Conservation (phyloP, 2,888 invertebrate genomes). For the Hypselothyrea guttata region DNA sequence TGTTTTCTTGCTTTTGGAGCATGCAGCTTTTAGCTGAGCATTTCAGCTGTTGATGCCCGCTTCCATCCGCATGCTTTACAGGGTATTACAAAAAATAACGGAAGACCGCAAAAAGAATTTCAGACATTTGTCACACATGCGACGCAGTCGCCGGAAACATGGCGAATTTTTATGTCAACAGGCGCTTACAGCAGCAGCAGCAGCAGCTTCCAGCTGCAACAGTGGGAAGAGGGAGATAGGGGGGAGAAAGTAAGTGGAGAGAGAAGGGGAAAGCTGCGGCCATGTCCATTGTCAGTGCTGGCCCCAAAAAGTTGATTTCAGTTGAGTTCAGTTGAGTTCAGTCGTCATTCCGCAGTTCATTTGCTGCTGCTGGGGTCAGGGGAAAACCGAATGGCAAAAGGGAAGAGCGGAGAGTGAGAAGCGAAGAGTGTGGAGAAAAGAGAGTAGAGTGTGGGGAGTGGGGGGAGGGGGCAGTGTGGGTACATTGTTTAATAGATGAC, state of each 20-base stretch:
- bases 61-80: neutral
- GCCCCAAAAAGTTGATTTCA: slow-evolving; percentile 42
- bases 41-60: too few species aligned
- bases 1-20: too few species aligned
- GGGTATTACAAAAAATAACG: slow-evolving; percentile 8
- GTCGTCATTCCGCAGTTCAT: slow-evolving; percentile 30
- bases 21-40: too few species aligned
- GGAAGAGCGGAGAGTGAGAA: neutral
- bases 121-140: slow-evolving; percentile 74
- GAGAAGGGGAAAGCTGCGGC: too few species aligned
- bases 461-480: neutral
- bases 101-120: slow-evolving; percentile 40
- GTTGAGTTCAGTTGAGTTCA: slow-evolving; percentile 50
- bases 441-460: neutral
- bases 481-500: slow-evolving; percentile 74
- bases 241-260: too few species aligned
- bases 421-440: slow-evolving; percentile 1
- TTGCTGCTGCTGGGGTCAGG: slow-evolving; percentile 4
- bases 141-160: slow-evolving; percentile 62
- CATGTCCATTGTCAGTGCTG: slow-evolving; percentile 42
- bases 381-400: neutral
- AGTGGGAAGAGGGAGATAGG: slow-evolving; percentile 22
- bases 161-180: slow-evolving; percentile 69
- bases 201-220: slow-evolving; percentile 28
- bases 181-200: slow-evolving; percentile 44